Conservation (phyloP, 2,888 invertebrate genomes). For the Drosophila merina region DNA sequence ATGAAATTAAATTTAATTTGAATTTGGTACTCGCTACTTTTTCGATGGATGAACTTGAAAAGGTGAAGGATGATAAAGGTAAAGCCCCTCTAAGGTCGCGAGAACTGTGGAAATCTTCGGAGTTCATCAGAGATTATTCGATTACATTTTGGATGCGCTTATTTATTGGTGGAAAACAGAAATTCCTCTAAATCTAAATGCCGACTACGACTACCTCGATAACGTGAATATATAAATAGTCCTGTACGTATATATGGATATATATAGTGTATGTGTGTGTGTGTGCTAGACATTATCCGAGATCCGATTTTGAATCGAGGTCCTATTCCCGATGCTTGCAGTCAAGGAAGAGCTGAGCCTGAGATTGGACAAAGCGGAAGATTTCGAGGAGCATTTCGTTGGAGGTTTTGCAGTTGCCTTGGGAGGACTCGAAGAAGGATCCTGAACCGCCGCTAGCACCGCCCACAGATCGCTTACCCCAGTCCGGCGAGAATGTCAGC, state of each 20-base stretch:
- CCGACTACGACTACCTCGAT: conserved; percentile 82
- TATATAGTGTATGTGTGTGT: conserved; percentile 22
- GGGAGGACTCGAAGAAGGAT: conserved; percentile 73
- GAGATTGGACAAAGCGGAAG: conserved; percentile 81
- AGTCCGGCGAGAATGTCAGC: conserved; percentile 82
- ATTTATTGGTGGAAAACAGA: conserved; percentile 62
- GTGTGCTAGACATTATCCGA: conserved; percentile 24
- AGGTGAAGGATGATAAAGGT: conserved; percentile 44
- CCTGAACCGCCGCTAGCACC: conserved; percentile 43
- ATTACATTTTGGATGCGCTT: conserved; percentile 57
- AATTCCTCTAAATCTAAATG: conserved; percentile 78
- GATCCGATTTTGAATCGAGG: neutral
- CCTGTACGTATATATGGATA: conserved; percentile 24
- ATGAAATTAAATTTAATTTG: conserved; percentile 30
- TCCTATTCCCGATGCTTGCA: conserved; percentile 80
- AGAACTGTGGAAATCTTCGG: neutral
- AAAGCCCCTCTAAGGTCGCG: conserved; percentile 18
- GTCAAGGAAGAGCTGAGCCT: conserved; percentile 80
- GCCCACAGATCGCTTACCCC: conserved; percentile 80
- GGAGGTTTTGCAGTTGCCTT: conserved; percentile 79
- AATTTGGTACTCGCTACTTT: conserved; percentile 6
- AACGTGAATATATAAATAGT: conserved; percentile 48
- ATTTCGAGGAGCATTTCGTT: conserved; percentile 82
- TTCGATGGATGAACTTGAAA: conserved; percentile 55
- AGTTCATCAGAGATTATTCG: neutral